Evolutionary conservation across 2,113 vertebrate genomes (phyloP).

Genomic region (Saccopteryx bilineata): DNA sequence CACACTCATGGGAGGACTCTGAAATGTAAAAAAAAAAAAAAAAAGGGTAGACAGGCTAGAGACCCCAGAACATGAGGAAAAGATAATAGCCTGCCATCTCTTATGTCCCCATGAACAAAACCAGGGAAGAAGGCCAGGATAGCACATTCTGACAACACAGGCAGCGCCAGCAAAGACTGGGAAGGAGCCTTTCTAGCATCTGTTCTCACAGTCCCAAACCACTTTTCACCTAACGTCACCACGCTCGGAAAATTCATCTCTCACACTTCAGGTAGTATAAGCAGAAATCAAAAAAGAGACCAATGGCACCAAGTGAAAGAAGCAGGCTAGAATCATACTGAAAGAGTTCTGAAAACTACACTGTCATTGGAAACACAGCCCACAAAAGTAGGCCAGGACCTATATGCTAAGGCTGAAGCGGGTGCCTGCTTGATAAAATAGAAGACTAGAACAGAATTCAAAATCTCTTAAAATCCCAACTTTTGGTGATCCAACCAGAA

Average conservation of each 20-base stretch:
- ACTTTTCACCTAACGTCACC: background rate
- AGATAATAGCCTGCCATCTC: background rate
- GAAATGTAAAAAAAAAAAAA: background rate
- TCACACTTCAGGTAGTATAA: background rate
- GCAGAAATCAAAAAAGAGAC: background rate
- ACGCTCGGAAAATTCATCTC: background rate
- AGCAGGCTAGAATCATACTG: background rate
- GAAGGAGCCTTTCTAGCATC: background rate
- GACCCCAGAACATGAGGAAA: background rate
- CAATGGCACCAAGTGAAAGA: background rate
- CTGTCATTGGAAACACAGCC: background rate
- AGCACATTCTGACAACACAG: background rate
- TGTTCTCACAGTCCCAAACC: background rate
- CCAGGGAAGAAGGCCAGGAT: background rate
- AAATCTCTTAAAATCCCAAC: background rate
- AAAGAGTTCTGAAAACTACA: background rate
- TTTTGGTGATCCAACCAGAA: slow-evolving; percentile 3
- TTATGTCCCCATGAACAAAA: background rate
- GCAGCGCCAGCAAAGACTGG: background rate
- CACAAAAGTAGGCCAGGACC: background rate
- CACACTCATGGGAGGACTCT: background rate
- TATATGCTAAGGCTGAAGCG: background rate
- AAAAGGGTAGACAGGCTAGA: background rate
- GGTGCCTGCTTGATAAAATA: background rate
- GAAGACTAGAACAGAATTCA: background rate